Conservation (phyloP, 2,888 invertebrate species). For the Agrochola circellaris region DNA sequence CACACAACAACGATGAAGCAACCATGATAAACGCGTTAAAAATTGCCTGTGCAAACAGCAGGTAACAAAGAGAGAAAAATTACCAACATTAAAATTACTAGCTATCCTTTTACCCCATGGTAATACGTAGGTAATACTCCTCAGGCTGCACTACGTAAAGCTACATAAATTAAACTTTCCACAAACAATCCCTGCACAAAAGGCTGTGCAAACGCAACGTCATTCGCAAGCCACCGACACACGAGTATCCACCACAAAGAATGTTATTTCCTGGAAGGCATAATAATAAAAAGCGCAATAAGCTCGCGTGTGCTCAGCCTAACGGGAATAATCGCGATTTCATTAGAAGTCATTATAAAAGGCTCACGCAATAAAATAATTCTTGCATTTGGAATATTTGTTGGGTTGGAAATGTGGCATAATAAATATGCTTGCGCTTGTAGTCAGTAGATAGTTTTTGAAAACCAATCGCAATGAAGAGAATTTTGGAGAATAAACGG, state of each 20-base stretch:
- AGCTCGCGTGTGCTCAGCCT: conserved; percentile 56
- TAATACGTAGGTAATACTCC: conserved; percentile 14
- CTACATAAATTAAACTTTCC: conserved; percentile 53
- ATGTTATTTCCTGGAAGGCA: conserved; percentile 61
- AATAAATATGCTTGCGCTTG: background rate
- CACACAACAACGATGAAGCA: too few species aligned
- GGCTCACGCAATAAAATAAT: conserved; percentile 62
- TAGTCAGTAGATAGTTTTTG: background rate
- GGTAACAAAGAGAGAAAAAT: conserved; percentile 19
- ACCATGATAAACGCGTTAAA: too few species aligned
- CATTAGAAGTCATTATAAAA: conserved; percentile 64
- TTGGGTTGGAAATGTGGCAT: conserved; percentile 25
- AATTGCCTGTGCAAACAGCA: background rate
- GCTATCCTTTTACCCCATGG: conserved; percentile 5
- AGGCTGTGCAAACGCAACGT: conserved; percentile 47
- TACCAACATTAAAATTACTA: conserved; percentile 14
- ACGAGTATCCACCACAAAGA: conserved; percentile 57
- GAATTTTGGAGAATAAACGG: too few species aligned
- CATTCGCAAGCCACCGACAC: conserved; percentile 50
- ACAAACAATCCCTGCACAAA: conserved; percentile 52
- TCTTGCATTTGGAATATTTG: conserved; percentile 55
- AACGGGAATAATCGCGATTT: conserved; percentile 62
- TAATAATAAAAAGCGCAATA: conserved; percentile 56
- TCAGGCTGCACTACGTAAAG: conserved; percentile 28
- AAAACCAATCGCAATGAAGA: too few species aligned